Evolutionary conservation across 2,888 invertebrate species (phyloP).

Genomic region (Chaetogeoica ovagalla): DNA sequence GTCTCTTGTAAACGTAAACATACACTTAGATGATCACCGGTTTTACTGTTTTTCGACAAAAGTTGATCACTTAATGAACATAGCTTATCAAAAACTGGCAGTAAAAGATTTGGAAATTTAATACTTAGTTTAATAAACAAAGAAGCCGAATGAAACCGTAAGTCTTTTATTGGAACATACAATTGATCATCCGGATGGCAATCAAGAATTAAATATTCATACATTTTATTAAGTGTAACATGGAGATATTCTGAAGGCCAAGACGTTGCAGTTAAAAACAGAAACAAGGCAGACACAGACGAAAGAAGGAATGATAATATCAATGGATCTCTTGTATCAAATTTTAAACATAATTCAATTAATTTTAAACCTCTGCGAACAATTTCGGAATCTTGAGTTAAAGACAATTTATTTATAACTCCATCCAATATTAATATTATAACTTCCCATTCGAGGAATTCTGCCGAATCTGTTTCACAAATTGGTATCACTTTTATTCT

Average conservation of each 20-base stretch:
- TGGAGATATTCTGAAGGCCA: conserved; percentile 62
- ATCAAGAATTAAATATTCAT: conserved; percentile 75
- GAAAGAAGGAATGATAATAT: conserved; percentile 83
- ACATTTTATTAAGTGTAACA: conserved; percentile 84
- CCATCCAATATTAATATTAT: conserved; percentile 73
- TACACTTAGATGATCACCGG: conserved; percentile 42
- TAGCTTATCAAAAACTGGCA: conserved; percentile 77
- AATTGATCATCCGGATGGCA: conserved; percentile 47
- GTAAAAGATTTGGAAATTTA: conserved; percentile 80
- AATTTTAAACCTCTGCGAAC: conserved; percentile 76
- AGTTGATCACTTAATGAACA: conserved; percentile 49
- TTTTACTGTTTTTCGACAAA: conserved; percentile 28
- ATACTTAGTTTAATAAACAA: conserved; percentile 86
- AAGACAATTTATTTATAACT: conserved; percentile 76
- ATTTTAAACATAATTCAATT: conserved; percentile 75
- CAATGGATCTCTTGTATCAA: conserved; percentile 77
- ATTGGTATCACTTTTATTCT: conserved; percentile 59
- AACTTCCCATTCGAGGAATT: conserved; percentile 85
- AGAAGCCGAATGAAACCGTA: conserved; percentile 82
- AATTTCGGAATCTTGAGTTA: conserved; percentile 73
- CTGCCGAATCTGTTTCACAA: conserved; percentile 60
- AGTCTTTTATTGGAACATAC: conserved; percentile 37
- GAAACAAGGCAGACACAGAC: conserved; percentile 87
- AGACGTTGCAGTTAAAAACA: conserved; percentile 85
- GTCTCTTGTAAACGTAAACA: conserved; percentile 67